phyloP scores from a whole-genome alignment of 2,113 vertebrate genomes.

The Halcyon senegalensis region DNA sequence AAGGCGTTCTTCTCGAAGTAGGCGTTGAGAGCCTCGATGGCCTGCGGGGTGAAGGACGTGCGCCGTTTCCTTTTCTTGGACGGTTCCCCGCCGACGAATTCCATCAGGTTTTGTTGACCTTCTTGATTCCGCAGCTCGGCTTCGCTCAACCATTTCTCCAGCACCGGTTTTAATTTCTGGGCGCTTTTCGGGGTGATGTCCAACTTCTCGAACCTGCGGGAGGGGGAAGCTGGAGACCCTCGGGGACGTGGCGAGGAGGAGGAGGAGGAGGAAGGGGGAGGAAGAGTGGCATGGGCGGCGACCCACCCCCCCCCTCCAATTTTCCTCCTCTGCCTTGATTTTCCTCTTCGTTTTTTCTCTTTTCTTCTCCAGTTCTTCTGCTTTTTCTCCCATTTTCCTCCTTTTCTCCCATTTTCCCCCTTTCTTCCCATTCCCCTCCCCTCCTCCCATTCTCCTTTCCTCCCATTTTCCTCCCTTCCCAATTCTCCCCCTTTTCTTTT shows the following conservation, averaged over 20 bases:
- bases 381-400: too few species aligned
- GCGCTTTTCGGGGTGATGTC: slow-evolving; percentile 98
- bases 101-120: slow-evolving; percentile 96
- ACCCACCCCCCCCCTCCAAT: too few species aligned
- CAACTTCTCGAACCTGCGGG: slow-evolving; percentile 91
- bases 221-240: not conserved
- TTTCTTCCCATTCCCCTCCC: not conserved
- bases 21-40: slow-evolving; percentile 93
- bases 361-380: too few species aligned
- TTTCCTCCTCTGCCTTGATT: too few species aligned
- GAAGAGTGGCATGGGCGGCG: not conserved
- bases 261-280: not conserved
- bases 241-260: accelerated
- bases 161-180: slow-evolving; percentile 94
- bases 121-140: slow-evolving; percentile 95
- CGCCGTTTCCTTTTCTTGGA: slow-evolving; percentile 96
- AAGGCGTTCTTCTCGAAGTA: slow-evolving; percentile 96
- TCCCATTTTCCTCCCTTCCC: not conserved
- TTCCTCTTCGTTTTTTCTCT: too few species aligned
- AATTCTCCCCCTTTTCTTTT: not conserved
- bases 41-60: slow-evolving; percentile 95
- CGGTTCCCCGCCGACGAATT: slow-evolving; percentile 94
- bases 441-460: too few species aligned
- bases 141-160: slow-evolving; percentile 96
- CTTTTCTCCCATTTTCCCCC: not conserved